Evolutionary conservation across 1,140 invertebrate species (phyloP), one percentile per base, ranked within the genome.

Genomic region (Eubasilissa regina): DNA sequence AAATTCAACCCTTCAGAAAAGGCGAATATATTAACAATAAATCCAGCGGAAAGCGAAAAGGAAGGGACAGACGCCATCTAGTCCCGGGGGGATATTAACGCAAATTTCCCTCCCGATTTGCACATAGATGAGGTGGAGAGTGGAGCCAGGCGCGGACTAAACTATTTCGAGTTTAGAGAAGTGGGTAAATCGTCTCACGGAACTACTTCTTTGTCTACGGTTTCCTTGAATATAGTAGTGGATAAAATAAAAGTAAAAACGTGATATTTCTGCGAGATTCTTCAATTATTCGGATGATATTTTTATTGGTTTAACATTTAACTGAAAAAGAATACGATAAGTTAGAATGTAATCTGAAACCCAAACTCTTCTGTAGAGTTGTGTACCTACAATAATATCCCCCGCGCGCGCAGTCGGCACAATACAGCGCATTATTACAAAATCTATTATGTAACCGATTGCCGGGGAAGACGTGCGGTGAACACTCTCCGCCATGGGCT

Each of bases 41-140:
- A 77, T 77, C 75, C 43, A 62, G 45, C 13, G 47, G 45, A 55
- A 56, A 51, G 76, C 76, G 76, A 47, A 17, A 47, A 60, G 25
- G 43, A 0, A 70, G 43, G 15, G 55, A 75, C 56, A 60, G 19
- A 60, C 73, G 53, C 56, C 51, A 62, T 62, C 19, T 35, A 70
- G 45, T 48, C 66, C 47, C 58, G 15, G 55, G 12, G 73, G 73
- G 73, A 75, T 58, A 70, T 78, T 78, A 58, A 72, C 47, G 76
- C 62, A 78, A 78, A 78, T 78, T 78, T 78, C 64, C 56, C 51
- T 72, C 66, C 55, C 66, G 64, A 78, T 78, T 78, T 78, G 64
- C 76, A 78, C 64, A 78, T 70, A 78, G 53, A 78, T 78, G 75
- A 77, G 75, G 25, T 66, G 51, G 21, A 25, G 74, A 15, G 1